Evolutionary conservation across 2,888 invertebrate species (phyloP).

Genomic region (Anodontia alba): DNA sequence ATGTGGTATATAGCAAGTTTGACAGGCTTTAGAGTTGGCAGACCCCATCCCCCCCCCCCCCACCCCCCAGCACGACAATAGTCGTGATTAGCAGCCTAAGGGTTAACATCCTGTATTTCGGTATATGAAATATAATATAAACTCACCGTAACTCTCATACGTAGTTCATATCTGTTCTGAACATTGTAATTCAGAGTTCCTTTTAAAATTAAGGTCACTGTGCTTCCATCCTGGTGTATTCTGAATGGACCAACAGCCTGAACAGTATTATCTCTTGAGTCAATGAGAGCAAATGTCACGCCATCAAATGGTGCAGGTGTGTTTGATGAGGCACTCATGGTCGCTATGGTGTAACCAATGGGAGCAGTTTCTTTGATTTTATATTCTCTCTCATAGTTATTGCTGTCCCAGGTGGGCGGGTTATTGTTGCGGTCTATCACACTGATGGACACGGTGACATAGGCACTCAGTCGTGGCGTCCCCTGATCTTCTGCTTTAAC

Average conservation of each 20-base stretch:
- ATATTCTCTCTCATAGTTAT: constrained; percentile 86
- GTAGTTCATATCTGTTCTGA: constrained; percentile 69
- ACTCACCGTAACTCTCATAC: constrained; percentile 76
- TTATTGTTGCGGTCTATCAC: constrained; percentile 88
- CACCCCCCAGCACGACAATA: too few relatives aligned
- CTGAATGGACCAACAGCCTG: constrained; percentile 64
- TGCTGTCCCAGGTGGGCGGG: constrained; percentile 72
- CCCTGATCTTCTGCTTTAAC: constrained; percentile 99
- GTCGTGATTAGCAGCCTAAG: too few relatives aligned
- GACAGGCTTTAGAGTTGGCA: too few relatives aligned
- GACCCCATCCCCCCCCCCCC: too few relatives aligned
- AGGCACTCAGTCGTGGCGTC: constrained; percentile 94
- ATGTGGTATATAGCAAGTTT: too few relatives aligned
- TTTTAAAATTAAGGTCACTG: constrained; percentile 69
- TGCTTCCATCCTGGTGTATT: constrained; percentile 59
- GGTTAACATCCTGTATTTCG: too few relatives aligned
- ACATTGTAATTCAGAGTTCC: constrained; percentile 74
- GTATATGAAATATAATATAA: too few relatives aligned
- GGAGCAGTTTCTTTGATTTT: constrained; percentile 98
- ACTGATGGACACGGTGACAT: constrained; percentile 99
- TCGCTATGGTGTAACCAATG: constrained; percentile 90
- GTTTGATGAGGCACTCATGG: constrained; percentile 73
- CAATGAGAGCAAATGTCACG: constrained; percentile 67
- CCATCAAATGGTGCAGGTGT: constrained; percentile 65
- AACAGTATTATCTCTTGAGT: constrained; percentile 61